Base-by-base conservation (phyloP, 2,888 invertebrate species). In the Alsophila aescularia region DNA sequence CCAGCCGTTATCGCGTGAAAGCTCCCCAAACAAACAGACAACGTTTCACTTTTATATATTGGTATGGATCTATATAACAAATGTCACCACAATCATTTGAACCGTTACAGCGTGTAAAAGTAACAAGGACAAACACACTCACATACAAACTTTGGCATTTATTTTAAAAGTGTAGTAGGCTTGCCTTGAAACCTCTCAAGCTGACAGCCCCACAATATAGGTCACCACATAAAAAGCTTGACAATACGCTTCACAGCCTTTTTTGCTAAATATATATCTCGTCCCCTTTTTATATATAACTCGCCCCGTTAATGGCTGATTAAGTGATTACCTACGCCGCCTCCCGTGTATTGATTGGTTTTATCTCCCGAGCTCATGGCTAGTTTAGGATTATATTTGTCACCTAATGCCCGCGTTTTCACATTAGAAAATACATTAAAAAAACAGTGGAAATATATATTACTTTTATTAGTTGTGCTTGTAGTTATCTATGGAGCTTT, bases 371-470 rank as follows among this genome's bases (percentile, higher is more conserved):
- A 73, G 69, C 66, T 70, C 74, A 69, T 77, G 67, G 80, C 81
- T 87, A 90, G 89, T 88, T 71, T 72, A 75, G 81, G 84, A 85
- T 88, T 87, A 86, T 81, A 84, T 83, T 74, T 76, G 82, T 75
- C 72, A 73, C 81, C 75, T 69, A 81, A 79, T 85, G 83, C 87
- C 79, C 79, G 87, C 77, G 71, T 82, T 69, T 47, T 37, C 37
- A 32, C 31, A 43, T 15, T 21, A 45, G 14, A 37, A 21, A 41
- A 35, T 29, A 27, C 24, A 27, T 24, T 2, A 27, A 2, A 31
- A 21, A 51, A 43, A 31, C 32, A 12, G 37, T 43, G 44, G 13
- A 43, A 29, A 41, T 42, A 16, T 34, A 9, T 27, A 18, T n/a
- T n/a, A 37, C 10, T 3, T 43, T 53, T 36, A 31, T 18, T 35